These are phyloP conservation scores for Nasalis larvatus DNA, from an alignment of 2,113 vertebrate species.

Conservation along the genomic window DNA sequence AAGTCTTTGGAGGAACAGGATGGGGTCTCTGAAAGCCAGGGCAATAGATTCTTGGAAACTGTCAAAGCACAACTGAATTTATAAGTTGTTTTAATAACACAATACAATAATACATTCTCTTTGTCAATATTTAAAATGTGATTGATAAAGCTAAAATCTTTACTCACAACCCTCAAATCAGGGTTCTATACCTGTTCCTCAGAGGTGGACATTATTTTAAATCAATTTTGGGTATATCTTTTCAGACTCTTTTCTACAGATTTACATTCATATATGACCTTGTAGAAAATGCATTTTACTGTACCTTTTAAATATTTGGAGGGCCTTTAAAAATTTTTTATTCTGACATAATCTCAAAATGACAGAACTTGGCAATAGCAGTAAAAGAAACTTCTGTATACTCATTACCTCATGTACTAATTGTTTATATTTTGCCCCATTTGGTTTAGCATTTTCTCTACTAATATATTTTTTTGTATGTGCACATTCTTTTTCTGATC, in stretches of 20 bases:
- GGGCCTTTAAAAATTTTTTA: neutral
- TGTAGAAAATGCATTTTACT: neutral
- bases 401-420: neutral
- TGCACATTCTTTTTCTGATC: neutral
- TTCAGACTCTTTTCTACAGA: neutral
- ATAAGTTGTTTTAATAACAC: neutral
- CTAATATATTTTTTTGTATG: neutral
- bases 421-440: neutral
- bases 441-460: neutral
- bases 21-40: neutral
- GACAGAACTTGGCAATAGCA: neutral
- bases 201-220: neutral
- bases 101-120: neutral
- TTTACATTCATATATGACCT: neutral
- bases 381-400: neutral
- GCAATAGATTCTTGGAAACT: neutral
- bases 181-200: neutral
- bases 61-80: neutral
- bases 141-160: neutral
- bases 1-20: neutral
- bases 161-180: neutral
- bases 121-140: neutral
- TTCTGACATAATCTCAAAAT: neutral
- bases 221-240: neutral
- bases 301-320: neutral